Base-by-base conservation (phyloP, 2,797 vertebrate species). In the Gastrophryne carolinensis region DNA sequence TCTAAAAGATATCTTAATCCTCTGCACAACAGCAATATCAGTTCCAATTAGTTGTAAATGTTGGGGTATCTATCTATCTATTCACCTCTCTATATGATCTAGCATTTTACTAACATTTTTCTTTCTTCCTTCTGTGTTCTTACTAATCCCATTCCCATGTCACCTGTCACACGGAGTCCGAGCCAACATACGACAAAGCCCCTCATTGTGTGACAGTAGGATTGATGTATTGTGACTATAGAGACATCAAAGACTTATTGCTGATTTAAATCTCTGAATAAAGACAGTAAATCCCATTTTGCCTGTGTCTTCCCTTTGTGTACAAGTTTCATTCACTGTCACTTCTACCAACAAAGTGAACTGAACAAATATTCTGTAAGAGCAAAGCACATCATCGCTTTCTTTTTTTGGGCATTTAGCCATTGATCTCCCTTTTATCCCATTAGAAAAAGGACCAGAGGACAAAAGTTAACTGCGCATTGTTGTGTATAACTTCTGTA, bases 361-460 rank as follows among this genome's bases (percentile, higher is more conserved):
- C 53, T 41, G 68, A 70, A n/a, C 27, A 57, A 71, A 71, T 54
- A 53, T 69, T 47, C 56, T 32, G 68, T 8, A 0, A 78, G 71
- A 81, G 74, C 72, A 74, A 80, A 78, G 74, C 61, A 75, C 78
- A 64, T 61, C 41, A 72, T 71, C 60, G 75, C 70, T 64, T 66
- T 58, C 13, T 80, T 79, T n/a, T n/a, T n/a, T n/a, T n/a, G n/a
- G n/a, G n/a, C n/a, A n/a, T n/a, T n/a, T n/a, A n/a, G n/a, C n/a
- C n/a, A n/a, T n/a, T n/a, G n/a, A n/a, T n/a, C n/a, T n/a, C n/a
- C n/a, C n/a, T n/a, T n/a, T n/a, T n/a, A n/a, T n/a, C n/a, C n/a
- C n/a, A n/a, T n/a, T n/a, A n/a, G n/a, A n/a, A n/a, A n/a, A n/a
- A n/a, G n/a, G n/a, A n/a, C n/a, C n/a, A n/a, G n/a, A n/a, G n/a